These are phyloP conservation scores for Drosophila sproati DNA, from an alignment of 1,140 invertebrate species.

Conservation along the genomic window DNA sequence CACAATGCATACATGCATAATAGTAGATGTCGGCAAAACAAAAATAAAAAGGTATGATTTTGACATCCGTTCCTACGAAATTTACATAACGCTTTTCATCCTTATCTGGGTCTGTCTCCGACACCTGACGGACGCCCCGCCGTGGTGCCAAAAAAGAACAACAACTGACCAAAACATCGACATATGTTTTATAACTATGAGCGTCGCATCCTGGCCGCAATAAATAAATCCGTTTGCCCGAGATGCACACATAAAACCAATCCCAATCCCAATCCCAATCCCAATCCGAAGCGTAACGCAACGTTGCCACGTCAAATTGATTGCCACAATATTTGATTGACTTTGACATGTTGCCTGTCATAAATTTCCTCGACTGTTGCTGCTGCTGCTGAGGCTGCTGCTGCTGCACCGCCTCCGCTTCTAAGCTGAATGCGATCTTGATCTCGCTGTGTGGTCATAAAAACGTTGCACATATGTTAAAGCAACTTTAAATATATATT, in stretches of 20 bases:
- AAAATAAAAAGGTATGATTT: constrained; percentile 58
- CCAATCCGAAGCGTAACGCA: constrained; percentile 66
- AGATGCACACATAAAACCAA: constrained; percentile 8
- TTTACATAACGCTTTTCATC: constrained; percentile 81
- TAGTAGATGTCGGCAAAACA: constrained; percentile 21
- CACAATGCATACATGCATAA: constrained; percentile 6
- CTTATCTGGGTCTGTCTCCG: constrained; percentile 59
- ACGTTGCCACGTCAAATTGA: constrained; percentile 78
- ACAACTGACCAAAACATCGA: constrained; percentile 46
- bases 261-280: constrained; percentile 1
- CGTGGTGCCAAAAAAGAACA: constrained; percentile 62
- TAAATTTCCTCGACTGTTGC: constrained; percentile 59
- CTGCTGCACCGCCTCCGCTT: constrained; percentile 10
- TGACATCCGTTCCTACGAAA: constrained; percentile 71
- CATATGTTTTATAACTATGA: constrained; percentile 74
- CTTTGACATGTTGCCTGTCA: constrained; percentile 84
- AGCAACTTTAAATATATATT: neutral
- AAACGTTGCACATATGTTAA: constrained; percentile 34
- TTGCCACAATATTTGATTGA: constrained; percentile 84
- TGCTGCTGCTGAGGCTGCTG: constrained; percentile 8
- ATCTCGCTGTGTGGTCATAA: constrained; percentile 51
- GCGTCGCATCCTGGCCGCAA: constrained; percentile 49
- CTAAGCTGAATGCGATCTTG: constrained; percentile 31
- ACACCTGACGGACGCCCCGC: constrained; percentile 73
- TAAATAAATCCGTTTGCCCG: constrained; percentile 70